Conservation (phyloP, 2,113 vertebrate genomes). For the Tychaedon coryphoeus region DNA sequence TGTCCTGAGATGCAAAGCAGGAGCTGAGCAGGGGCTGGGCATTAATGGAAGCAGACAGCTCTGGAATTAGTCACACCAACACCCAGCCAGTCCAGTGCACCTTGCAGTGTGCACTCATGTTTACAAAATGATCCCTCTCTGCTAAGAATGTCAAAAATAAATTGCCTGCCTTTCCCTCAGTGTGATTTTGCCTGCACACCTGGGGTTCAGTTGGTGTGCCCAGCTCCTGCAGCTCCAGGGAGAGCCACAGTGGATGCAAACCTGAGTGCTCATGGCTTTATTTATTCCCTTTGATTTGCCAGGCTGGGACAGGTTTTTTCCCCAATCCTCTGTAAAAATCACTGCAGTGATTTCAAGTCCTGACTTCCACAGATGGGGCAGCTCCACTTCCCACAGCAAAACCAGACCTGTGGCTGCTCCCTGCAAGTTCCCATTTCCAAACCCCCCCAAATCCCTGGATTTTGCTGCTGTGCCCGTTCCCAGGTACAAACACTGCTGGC, state of each 20-base stretch:
- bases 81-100: conserved; percentile 30
- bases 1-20: background rate
- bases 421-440: background rate
- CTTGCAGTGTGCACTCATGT: background rate
- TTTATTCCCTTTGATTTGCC: background rate
- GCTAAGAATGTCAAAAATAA: background rate
- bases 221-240: background rate
- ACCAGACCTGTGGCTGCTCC: rapidly evolving
- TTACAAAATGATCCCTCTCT: conserved; percentile 20
- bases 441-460: rapidly evolving
- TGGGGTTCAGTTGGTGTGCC: background rate
- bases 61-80: conserved; percentile 36
- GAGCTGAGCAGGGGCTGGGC: background rate
- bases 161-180: background rate
- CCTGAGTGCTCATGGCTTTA: background rate
- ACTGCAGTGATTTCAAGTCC: background rate
- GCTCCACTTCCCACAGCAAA: background rate
- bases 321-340: background rate
- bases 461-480: background rate
- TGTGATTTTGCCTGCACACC: background rate
- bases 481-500: background rate
- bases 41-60: conserved; percentile 56
- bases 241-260: background rate
- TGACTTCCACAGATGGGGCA: background rate
- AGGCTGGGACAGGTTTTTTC: background rate